Percentiles rank a stretch among this genome's conserved stretches.
Evolutionary conservation across 2,113 vertebrate species (phyloP).

Genomic region (Prolemur simus): DNA sequence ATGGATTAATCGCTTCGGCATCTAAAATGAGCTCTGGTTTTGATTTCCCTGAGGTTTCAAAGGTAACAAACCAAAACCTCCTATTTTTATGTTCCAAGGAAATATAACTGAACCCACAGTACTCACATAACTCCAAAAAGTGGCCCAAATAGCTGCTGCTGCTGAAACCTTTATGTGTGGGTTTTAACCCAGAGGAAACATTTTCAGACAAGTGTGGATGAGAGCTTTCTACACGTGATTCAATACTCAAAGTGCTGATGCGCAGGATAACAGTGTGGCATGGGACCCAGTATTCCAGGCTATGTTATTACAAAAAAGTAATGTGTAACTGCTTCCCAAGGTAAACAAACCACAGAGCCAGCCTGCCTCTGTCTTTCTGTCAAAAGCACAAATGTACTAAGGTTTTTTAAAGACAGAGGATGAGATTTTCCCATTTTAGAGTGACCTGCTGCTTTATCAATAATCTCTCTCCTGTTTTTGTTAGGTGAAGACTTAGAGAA

Average conservation of each 20-base stretch:
- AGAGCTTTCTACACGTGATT: constrained; percentile 1
- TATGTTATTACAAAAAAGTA: not conserved
- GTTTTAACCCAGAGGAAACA: constrained; percentile 44
- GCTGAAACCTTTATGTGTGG: constrained; percentile 51
- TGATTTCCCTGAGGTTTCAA: constrained; percentile 50
- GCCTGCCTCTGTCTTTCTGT: not conserved
- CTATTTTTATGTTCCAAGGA: constrained; percentile 38
- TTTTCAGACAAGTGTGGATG: constrained; percentile 39
- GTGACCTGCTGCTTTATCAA: not conserved
- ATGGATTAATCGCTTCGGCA: not conserved
- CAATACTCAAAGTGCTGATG: not conserved
- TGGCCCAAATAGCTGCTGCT: not conserved
- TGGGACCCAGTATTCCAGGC: not conserved
- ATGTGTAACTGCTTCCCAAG: not conserved
- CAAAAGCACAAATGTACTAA: not conserved
- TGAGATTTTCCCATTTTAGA: not conserved
- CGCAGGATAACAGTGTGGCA: not conserved
- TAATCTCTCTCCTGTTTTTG: not conserved
- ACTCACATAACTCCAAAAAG: constrained; percentile 5
- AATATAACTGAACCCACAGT: constrained; percentile 14
- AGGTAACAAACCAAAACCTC: constrained; percentile 29
- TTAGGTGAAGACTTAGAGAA: not conserved
- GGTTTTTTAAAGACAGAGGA: not conserved
- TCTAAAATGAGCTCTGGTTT: constrained; percentile 27
- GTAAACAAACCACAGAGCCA: not conserved